Percentiles rank a stretch among this genome's conserved stretches.
phyloP scores from a whole-genome alignment of 2,113 vertebrate species.

The Muntiacus muntjak region DNA sequence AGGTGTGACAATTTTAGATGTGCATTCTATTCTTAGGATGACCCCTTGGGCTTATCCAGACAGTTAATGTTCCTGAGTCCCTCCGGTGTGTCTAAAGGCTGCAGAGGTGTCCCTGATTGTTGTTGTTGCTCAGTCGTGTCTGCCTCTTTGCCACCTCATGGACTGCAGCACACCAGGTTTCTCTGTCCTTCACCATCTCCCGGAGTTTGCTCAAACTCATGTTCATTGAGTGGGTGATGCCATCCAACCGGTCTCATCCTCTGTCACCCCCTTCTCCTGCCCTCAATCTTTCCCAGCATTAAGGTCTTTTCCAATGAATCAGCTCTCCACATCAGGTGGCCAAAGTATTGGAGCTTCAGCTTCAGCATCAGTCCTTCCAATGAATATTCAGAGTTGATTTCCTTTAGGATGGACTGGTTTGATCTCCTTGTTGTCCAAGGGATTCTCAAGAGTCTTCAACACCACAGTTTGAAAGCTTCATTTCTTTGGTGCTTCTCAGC shows the following conservation, averaged over 20 bases:
- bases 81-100: fast-evolving
- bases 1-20: not conserved
- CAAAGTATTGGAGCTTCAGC: not conserved
- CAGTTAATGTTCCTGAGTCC: no score
- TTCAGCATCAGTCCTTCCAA: not conserved
- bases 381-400: not conserved
- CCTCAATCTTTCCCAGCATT: not conserved
- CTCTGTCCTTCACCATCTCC: not conserved
- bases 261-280: not conserved
- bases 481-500: not conserved
- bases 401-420: not conserved
- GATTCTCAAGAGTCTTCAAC: not conserved
- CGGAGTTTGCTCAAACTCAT: not conserved
- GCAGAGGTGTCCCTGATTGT: not conserved
- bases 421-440: not conserved
- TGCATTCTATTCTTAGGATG: not conserved
- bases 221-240: not conserved
- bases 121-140: not conserved
- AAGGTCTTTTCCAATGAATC: not conserved
- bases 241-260: not conserved
- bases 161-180: not conserved
- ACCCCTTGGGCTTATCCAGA: fast-evolving
- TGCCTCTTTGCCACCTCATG: not conserved
- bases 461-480: not conserved
- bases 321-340: not conserved